These are phyloP conservation scores for Drosophila rubida DNA, from an alignment of 2,888 invertebrate species.

Conservation along the genomic window DNA sequence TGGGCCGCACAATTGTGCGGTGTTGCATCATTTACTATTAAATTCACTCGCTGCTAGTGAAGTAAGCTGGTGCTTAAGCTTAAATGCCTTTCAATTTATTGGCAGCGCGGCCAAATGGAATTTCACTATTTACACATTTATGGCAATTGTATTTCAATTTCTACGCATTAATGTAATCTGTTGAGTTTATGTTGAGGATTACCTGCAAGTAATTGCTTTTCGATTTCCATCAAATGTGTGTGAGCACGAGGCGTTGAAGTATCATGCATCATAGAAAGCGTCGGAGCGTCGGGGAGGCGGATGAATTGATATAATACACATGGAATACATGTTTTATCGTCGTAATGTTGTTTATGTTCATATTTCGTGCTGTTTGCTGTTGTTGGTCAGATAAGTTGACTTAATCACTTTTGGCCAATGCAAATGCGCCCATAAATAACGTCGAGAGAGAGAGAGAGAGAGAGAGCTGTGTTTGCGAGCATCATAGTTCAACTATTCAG, in stretches of 20 bases:
- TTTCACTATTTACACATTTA: conserved; percentile 33
- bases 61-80: conserved; percentile 4
- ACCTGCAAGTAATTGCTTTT: conserved; percentile 47
- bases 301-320: conserved; percentile 4
- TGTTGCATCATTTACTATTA: conserved; percentile 18
- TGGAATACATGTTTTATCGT: conserved; percentile 41
- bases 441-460: too few relatives aligned
- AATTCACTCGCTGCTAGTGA: conserved; percentile 11
- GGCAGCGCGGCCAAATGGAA: conserved; percentile 7
- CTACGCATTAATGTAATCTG: conserved; percentile 32
- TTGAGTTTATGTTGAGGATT: conserved; percentile 30
- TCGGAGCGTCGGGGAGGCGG: neutral
- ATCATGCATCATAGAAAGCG: conserved; percentile 8
- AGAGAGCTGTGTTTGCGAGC: too few relatives aligned
- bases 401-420: conserved; percentile 56
- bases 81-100: conserved; percentile 38
- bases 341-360: conserved; percentile 9
- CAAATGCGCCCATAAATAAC: conserved; percentile 49
- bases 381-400: conserved; percentile 43
- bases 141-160: conserved; percentile 49
- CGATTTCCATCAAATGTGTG: conserved; percentile 42
- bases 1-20: too few relatives aligned
- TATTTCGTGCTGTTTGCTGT: conserved; percentile 15
- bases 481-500: conserved; percentile 10
- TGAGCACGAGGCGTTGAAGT: conserved; percentile 12